A percentile compares a stretch with the other conserved stretches of the same genome.
phyloP scores from a whole-genome alignment of 2,113 vertebrate species.

The Ranitomeya imitator region DNA sequence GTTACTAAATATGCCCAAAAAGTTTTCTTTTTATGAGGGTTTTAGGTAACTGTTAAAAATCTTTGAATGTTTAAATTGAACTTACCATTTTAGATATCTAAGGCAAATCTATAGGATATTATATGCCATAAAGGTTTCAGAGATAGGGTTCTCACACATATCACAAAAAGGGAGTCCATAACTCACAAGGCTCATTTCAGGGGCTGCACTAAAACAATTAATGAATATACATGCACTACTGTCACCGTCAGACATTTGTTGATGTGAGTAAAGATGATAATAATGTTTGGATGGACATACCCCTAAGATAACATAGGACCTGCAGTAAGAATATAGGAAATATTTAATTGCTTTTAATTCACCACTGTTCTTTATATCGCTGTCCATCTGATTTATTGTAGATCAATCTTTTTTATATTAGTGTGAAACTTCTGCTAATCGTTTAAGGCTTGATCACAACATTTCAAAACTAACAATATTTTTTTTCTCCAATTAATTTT shows the following conservation, averaged over 20 bases:
- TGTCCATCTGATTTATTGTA: background rate
- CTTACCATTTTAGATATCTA: too few relatives aligned
- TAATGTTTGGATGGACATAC: background rate
- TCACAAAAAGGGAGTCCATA: background rate
- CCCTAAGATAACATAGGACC: background rate
- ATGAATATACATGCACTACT: background rate
- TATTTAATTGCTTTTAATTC: background rate
- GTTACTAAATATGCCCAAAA: too few relatives aligned
- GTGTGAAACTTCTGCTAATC: background rate
- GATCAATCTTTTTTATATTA: background rate
- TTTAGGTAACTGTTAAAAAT: too few relatives aligned
- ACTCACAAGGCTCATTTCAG: background rate
- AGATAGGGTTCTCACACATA: too few relatives aligned
- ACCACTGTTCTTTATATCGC: background rate
- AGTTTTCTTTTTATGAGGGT: too few relatives aligned
- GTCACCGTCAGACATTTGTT: background rate
- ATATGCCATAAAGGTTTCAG: too few relatives aligned
- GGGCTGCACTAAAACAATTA: background rate
- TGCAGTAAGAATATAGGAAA: background rate
- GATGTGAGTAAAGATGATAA: too few relatives aligned
- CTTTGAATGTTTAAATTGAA: too few relatives aligned
- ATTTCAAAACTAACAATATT: background rate
- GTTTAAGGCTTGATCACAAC: background rate
- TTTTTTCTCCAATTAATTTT: slow-evolving; percentile 15
- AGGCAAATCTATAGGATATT: too few relatives aligned